Evolutionary conservation across 2,888 invertebrate species (phyloP).

Genomic region (Calameuta filiformis): DNA sequence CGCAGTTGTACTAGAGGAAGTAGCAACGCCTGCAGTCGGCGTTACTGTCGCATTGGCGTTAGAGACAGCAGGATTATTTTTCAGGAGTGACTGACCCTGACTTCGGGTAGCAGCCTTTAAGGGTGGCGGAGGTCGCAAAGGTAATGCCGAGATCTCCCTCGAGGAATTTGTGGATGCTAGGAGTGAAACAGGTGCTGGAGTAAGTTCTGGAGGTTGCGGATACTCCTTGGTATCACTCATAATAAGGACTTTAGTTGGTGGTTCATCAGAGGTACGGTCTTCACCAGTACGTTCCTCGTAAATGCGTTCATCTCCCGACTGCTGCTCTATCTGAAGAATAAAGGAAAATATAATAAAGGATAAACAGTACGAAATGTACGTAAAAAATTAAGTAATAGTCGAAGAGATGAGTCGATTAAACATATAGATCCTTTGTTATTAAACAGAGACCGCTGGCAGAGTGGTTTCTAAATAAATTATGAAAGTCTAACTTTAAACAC

Average conservation of each 20-base stretch:
- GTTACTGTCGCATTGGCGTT: constrained; percentile 17
- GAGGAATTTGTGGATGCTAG: constrained; percentile 31
- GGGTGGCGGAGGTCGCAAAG: constrained; percentile 67
- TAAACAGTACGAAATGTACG: neutral
- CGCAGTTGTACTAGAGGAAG: neutral
- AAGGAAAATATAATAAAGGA: constrained; percentile 6
- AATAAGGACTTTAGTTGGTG: constrained; percentile 46
- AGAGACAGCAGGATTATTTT: constrained; percentile 29
- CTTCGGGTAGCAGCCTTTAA: constrained; percentile 70
- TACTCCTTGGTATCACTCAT: constrained; percentile 40
- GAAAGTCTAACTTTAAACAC: neutral
- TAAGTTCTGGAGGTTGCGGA: constrained; percentile 38
- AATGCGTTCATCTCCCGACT: constrained; percentile 22
- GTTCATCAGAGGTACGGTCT: constrained; percentile 41
- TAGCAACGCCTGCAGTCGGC: neutral
- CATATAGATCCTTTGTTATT: neutral
- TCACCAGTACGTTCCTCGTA: constrained; percentile 45
- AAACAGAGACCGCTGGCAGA: neutral
- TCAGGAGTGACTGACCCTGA: constrained; percentile 56
- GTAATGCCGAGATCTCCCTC: constrained; percentile 33
- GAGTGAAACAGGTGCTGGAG: constrained; percentile 38
- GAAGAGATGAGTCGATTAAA: neutral
- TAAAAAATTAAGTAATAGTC: neutral
- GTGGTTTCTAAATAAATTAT: neutral
- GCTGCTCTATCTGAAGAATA: constrained; percentile 33